Evolutionary conservation across 2,113 vertebrate genomes (phyloP), one percentile per base, ranked within the genome.

Genomic region (Heloderma charlesbogerti): DNA sequence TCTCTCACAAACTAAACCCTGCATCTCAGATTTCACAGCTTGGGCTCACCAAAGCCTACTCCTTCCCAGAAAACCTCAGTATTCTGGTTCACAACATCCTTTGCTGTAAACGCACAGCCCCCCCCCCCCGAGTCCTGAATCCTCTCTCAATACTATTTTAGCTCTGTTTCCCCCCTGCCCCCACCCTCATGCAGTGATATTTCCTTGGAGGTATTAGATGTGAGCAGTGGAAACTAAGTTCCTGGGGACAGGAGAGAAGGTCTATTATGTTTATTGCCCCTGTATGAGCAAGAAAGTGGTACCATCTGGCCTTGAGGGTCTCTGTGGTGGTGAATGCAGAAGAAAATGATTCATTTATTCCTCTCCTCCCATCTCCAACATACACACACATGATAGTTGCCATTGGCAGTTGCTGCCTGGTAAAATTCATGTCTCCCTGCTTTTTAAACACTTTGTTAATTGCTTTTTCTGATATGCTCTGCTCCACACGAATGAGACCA

Each of bases 371-470:
- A 45, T 51, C 4, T 27, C 45, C 45, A 48, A 51, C 31, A 78
- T 51, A 20, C 60, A 63, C 60, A 63, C 22, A 13, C 66, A 69
- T 57, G 63, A 54, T 86, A 63, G 77, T 43, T 86, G 89, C 89
- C 89, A 71, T 78, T 90, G 89, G 89, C 89, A 85, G n/a, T 90
- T 29, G 45, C 89, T 71, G 89, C 89, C 72, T 80, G 83, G 74
- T 51, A 66, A 90, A 86, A 86, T 90, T 80, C 84, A 90, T 90
- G 84, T 90, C 77, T 90, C 83, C 84, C 75, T 90, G 89, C 83
- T 86, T 90, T 90, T 86, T 90, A 90, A 90, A 90, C 75, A 85
- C 84, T 90, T 90, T 71, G 89, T 86, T 90, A 90, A 90, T 90
- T 90, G 89, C 84, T 90, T 90, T 86, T 79, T 86, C 66, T 75